phyloP scores from a whole-genome alignment of 2,113 vertebrate species.

The Melanerpes aurifrons region DNA sequence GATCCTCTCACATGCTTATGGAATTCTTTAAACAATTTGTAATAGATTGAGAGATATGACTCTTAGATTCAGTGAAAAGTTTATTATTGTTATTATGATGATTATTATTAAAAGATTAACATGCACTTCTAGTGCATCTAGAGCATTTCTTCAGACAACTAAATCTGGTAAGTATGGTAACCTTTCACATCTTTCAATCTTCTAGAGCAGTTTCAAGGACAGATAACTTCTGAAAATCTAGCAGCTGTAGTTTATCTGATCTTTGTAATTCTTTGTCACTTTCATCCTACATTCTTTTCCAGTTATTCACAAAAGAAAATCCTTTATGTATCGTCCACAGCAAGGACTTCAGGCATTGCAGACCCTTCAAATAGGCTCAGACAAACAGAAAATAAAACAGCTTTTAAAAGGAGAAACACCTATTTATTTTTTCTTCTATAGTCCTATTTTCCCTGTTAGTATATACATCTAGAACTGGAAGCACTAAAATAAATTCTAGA shows the following conservation, averaged over 20 bases:
- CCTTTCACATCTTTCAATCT: not conserved
- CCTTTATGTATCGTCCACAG: not conserved
- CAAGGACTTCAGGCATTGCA: not conserved
- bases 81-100: not conserved
- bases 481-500: not conserved
- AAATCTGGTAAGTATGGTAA: not conserved
- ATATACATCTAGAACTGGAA: not conserved
- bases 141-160: not conserved
- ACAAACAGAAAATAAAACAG: not conserved
- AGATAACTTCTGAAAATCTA: not conserved
- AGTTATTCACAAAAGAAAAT: not conserved
- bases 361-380: not conserved
- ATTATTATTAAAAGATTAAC: not conserved
- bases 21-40: not conserved
- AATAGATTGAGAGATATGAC: not conserved
- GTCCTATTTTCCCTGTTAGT: not conserved
- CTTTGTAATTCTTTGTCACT: not conserved
- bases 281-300: not conserved
- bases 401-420: not conserved
- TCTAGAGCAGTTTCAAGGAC: not conserved
- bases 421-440: not conserved
- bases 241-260: too few relatives aligned
- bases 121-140: not conserved
- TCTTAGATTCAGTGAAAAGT: not conserved
- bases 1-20: not conserved